Base-by-base conservation (phyloP, 2,797 vertebrate species). In the Labroides dimidiatus region DNA sequence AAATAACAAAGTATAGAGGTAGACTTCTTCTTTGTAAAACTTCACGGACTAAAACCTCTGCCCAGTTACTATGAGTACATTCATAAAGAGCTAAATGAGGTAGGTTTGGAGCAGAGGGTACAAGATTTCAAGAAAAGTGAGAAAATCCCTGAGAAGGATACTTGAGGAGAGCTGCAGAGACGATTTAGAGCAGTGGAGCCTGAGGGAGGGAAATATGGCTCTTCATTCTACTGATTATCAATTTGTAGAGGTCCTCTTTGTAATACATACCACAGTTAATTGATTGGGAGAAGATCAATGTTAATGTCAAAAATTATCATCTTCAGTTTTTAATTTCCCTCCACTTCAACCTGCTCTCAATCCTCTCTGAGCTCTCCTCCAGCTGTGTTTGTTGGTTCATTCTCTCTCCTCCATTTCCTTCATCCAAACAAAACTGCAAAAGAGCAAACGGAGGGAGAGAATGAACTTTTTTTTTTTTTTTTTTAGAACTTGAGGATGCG, bases 81-180 rank as follows among this genome's bases (percentile, higher is more conserved):
- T 97, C 96, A 96, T 96, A 96, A 95, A 89, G 96, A 96, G 95
- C 94, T 95, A 96, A 95, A 96, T 97, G 98, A 99, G 98, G 98
- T 99, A 99, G 97, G 96, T 96, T 89, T 94, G 94, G 96, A 95
- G 95, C 93, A 96, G 96, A 94, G 94, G 94, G 87, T 89, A 92
- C 82, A 91, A 92, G 91, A 89, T 93, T 93, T 94, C 91, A 94
- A 94, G 91, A 94, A 92, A 89, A 91, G 89, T 89, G 92, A 94
- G 91, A 93, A 94, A 93, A 93, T 95, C 94, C 94, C 94, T 95
- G 94, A 95, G 92, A 92, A 89, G 91, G 85, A 88, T 81, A 75
- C 63, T 75, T 55, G 82, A 89, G 81, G 80, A 88, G 88, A 87
- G 84, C 59, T 8, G 33, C 61, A 68, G 78, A 81, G 87, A 93